Conservation (phyloP, 2,113 vertebrate species). For the Mustela nigripes region DNA sequence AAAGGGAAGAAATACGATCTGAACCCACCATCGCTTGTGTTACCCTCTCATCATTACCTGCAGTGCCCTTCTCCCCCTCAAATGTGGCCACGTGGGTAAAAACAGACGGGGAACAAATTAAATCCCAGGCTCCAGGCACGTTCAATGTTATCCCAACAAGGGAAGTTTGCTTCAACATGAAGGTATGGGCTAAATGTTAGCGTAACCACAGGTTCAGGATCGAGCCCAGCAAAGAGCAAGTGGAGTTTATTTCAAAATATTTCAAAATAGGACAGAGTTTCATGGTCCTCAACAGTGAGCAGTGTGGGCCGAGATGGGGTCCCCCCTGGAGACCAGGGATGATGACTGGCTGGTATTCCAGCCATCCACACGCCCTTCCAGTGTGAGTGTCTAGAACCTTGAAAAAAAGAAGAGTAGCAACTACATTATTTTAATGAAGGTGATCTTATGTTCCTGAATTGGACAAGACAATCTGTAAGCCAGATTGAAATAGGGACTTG, state of each 20-base stretch:
- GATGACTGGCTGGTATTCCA: neutral
- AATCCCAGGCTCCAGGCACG: neutral
- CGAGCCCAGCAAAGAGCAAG: neutral
- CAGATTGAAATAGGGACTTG: neutral
- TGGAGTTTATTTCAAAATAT: neutral
- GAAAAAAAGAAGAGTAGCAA: neutral
- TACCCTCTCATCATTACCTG: neutral
- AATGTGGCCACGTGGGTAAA: neutral
- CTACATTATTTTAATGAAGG: neutral
- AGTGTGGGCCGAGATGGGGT: neutral
- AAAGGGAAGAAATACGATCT: conserved; percentile 38
- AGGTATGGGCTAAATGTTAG: neutral
- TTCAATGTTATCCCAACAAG: neutral
- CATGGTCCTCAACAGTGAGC: neutral
- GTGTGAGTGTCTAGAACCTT: neutral
- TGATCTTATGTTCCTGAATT: neutral
- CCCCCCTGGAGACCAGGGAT: neutral
- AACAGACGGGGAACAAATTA: neutral
- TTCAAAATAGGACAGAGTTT: neutral
- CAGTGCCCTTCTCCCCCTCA: neutral
- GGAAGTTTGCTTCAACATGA: neutral
- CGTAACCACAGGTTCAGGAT: neutral
- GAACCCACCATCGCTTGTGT: neutral
- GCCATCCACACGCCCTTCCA: neutral
- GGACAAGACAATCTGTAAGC: neutral